Evolutionary conservation across 1,140 invertebrate genomes (phyloP).

Genomic region (Orchestia grillus): DNA sequence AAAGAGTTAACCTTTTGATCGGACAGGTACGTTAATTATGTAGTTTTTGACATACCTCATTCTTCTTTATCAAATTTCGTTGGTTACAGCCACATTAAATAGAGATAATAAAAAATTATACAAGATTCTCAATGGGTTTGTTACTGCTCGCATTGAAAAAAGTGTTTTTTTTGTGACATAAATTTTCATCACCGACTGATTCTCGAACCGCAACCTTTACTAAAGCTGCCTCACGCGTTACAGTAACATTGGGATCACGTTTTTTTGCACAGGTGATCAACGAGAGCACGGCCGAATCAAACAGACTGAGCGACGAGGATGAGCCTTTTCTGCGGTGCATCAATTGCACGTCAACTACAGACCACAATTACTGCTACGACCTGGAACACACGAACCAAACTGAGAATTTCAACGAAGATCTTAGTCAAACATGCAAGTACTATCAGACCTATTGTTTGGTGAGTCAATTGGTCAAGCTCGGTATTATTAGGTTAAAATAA

Average conservation of each 20-base stretch:
- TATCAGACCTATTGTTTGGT: neutral
- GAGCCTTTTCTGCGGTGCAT: neutral
- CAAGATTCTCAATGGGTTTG: neutral
- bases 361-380: slow-evolving; percentile 19
- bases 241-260: neutral
- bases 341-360: neutral
- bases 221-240: neutral
- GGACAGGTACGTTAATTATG: neutral
- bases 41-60: neutral
- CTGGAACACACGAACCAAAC: neutral
- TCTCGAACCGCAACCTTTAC: neutral
- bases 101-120: neutral
- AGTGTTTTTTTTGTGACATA: neutral
- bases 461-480: neutral
- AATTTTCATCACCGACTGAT: neutral
- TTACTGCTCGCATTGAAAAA: neutral
- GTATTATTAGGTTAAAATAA: too few species aligned
- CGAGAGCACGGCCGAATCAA: neutral
- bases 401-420: neutral
- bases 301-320: neutral
- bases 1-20: neutral
- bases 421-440: neutral
- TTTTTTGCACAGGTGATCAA: neutral
- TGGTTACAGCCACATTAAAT: neutral
- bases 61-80: neutral